Percentiles rank a stretch among this genome's conserved stretches.
phyloP scores from a whole-genome alignment of 2,888 invertebrate species.

The Andrena trimmerana region DNA sequence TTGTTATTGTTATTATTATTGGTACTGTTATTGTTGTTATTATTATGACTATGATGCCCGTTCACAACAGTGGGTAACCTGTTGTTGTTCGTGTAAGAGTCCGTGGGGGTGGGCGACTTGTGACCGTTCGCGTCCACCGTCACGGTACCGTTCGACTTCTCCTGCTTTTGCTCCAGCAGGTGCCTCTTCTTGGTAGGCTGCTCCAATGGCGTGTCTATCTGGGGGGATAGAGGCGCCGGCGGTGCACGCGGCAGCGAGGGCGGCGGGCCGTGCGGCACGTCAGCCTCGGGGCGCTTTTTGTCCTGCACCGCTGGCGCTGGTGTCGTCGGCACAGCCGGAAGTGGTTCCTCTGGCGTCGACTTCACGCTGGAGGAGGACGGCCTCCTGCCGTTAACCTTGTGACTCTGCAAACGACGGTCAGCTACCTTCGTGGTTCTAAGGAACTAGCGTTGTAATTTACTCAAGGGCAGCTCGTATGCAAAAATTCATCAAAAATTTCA shows the following conservation, averaged over 20 bases:
- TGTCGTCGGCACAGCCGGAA: constrained; percentile 83
- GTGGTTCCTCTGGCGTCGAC: constrained; percentile 83
- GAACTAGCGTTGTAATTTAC: not conserved
- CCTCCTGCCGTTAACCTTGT: constrained; percentile 87
- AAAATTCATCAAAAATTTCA: not conserved
- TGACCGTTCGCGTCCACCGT: constrained; percentile 81
- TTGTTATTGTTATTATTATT: constrained; percentile 67
- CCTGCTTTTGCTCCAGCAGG: constrained; percentile 72
- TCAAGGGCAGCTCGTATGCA: not conserved
- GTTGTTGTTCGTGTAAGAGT: constrained; percentile 84
- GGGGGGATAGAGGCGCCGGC: constrained; percentile 76
- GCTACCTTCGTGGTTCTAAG: not conserved
- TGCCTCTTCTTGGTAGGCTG: constrained; percentile 75
- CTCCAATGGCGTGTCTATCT: constrained; percentile 78
- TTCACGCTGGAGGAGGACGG: constrained; percentile 84
- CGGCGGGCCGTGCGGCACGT: constrained; percentile 83
- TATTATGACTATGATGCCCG: constrained; percentile 78
- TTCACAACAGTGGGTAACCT: constrained; percentile 82
- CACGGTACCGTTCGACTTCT: constrained; percentile 75
- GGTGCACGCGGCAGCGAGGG: constrained; percentile 82
- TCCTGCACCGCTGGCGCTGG: constrained; percentile 82
- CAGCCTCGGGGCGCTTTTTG: constrained; percentile 83
- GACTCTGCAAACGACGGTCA: constrained; percentile 74
- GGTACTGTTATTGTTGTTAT: constrained; percentile 70
- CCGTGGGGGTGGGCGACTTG: constrained; percentile 82